A percentile compares a stretch with the other conserved stretches of the same genome.
Conservation (phyloP, 2,797 vertebrate species). For the Decapterus maruadsi region DNA sequence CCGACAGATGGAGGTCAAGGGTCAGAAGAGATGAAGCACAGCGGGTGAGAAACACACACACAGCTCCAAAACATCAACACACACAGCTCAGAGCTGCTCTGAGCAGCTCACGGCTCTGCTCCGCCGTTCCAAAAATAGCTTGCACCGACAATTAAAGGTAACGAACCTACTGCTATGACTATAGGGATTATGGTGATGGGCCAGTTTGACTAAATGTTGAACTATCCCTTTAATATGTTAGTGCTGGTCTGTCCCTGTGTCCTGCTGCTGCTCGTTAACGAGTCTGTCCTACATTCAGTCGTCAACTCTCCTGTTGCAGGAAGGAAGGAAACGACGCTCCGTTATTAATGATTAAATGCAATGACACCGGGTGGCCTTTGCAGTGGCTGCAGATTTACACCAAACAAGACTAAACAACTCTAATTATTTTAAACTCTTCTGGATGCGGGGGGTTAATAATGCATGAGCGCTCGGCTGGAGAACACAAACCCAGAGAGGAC, state of each 20-base stretch:
- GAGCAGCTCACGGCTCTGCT: no score
- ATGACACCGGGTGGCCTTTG: conserved; percentile 43
- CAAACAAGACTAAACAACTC: conserved; percentile 15
- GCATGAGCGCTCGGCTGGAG: neutral
- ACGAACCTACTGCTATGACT: no score
- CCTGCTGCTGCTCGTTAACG: conserved; percentile 43
- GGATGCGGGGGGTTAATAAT: conserved; percentile 13
- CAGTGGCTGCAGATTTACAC: conserved; percentile 29
- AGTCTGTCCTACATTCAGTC: conserved; percentile 38
- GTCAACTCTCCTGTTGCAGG: conserved; percentile 31
- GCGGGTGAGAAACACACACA: no score
- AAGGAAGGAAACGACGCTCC: conserved; percentile 25
- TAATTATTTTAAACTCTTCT: conserved; percentile 33
- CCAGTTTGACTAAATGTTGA: no score
- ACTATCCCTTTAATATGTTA: no score
- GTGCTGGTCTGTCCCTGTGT: conserved; percentile 5
- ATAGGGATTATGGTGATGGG: no score
- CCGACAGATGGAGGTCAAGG: neutral
- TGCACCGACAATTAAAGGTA: no score
- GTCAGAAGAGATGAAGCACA: neutral
- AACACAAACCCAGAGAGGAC: neutral
- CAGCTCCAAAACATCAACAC: no score
- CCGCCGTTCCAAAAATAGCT: no score
- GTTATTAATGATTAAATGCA: conserved; percentile 22
- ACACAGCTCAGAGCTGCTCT: no score